Evolutionary conservation across 1,140 invertebrate genomes (phyloP), one percentile per base, ranked within the genome.

Genomic region (Penaeus vannamei): DNA sequence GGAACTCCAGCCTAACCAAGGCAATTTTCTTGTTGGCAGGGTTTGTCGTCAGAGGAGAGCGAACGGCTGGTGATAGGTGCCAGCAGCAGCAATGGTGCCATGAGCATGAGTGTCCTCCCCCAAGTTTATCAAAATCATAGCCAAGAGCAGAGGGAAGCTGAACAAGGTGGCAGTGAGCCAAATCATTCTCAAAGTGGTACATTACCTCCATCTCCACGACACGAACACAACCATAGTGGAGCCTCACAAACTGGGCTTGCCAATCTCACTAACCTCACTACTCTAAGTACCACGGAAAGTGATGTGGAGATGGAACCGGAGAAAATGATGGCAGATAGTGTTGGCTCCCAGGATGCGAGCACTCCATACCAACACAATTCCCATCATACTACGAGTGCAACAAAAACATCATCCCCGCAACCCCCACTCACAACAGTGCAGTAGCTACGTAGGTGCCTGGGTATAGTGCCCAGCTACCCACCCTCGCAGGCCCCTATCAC

Each of bases 401-500:
- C 86, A 66, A 87, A 79, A 82, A 79, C 86, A 36, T 80, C 86
- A 19, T 87, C 86, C 72, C 86, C 86, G 26, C 79, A 62, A 81
- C 86, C 79, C 26, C 80, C 86, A 82, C 62, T 87, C 72, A 85
- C 87, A 62, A 89, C 83, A 60, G 87, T 84, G 60, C 87, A 89
- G 87, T 89, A 89, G 83, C 87, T 46, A 64, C 69, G 53, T 46
- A 84, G 69, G 82, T 77, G 53, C 62, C 86, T 87, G 79, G 79
- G 53, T 29, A 60, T 60, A 23, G 64, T 36, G 36, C 86, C 81
- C 36, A 83, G 64, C 81, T 84, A 69, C 59, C 86, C 61, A 77
- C 86, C 86, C 86, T 84, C 86, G 82, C 87, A 84, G 87, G 87
- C 87, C 81, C 81, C 82, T 46, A 64, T 87, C 86, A 87, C 86